Evolutionary conservation across 1,140 invertebrate genomes (phyloP).

Genomic region (Drosophila lacteicornis): DNA sequence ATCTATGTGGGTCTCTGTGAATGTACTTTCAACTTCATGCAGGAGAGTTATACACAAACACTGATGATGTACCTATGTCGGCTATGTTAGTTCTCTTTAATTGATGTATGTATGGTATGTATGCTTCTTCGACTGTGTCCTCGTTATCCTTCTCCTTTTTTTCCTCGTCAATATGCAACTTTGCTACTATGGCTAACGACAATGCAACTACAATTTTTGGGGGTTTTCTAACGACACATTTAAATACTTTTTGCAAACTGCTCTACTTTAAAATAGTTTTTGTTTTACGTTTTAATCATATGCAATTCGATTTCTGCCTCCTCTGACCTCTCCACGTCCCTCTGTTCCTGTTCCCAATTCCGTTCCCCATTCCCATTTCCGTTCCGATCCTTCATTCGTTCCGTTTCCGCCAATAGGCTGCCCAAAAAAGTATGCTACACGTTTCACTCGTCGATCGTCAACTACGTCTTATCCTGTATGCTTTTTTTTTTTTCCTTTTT

Average conservation of each 20-base stretch:
- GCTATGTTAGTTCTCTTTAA: constrained; percentile 60
- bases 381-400: constrained; percentile 13
- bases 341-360: constrained; percentile 35
- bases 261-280: constrained; percentile 83
- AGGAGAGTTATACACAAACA: constrained; percentile 72
- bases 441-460: constrained; percentile 47
- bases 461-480: constrained; percentile 33
- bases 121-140: constrained; percentile 49
- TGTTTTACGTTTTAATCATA: constrained; percentile 64
- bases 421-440: constrained; percentile 66
- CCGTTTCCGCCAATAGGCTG: constrained; percentile 64
- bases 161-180: constrained; percentile 29
- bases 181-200: constrained; percentile 77
- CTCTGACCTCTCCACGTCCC: background rate
- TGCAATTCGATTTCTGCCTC: constrained; percentile 62
- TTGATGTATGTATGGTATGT: constrained; percentile 77
- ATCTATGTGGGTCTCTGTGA: constrained; percentile 56
- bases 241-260: constrained; percentile 79
- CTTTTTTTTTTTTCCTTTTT: constrained; percentile 15
- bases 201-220: constrained; percentile 77
- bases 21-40: constrained; percentile 65
- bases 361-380: constrained; percentile 5
- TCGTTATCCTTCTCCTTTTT: background rate
- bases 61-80: constrained; percentile 70
- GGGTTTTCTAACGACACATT: constrained; percentile 76